A percentile compares a stretch with the other conserved stretches of the same genome.
Conservation (phyloP, 2,888 invertebrate genomes). For the Ditula angustiorana region DNA sequence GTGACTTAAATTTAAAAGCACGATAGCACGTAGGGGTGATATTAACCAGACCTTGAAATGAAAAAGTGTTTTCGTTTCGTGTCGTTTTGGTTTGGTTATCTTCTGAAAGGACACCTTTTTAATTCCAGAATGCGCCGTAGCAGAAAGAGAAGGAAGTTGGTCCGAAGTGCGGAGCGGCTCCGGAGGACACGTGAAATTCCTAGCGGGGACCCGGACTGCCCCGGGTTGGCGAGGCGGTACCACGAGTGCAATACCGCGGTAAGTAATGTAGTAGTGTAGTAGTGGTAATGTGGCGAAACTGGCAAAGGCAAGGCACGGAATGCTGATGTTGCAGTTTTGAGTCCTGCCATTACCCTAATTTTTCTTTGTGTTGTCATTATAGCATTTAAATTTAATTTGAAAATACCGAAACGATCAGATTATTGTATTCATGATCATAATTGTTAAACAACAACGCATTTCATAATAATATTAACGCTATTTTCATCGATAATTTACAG, state of each 20-base stretch:
- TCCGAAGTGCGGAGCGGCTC: conserved; percentile 56
- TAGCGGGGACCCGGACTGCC: conserved; percentile 83
- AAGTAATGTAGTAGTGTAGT: conserved; percentile 55
- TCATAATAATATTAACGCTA: not conserved
- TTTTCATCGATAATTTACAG: conserved; percentile 71
- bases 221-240: conserved; percentile 90
- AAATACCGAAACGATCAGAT: not conserved
- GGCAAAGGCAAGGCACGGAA: not conserved
- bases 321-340: not conserved
- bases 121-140: conserved; percentile 76
- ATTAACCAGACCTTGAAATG: not conserved
- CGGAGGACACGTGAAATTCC: conserved; percentile 58
- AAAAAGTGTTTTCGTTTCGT: too few species aligned
- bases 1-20: too few species aligned
- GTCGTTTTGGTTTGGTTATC: too few species aligned
- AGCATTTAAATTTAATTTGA: too few species aligned
- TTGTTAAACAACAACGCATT: too few species aligned
- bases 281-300: too few species aligned
- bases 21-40: too few species aligned
- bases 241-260: conserved; percentile 93
- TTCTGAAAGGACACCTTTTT: conserved; percentile 3
- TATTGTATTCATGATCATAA: not conserved
- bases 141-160: conserved; percentile 79
- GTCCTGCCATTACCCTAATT: too few species aligned
- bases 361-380: too few species aligned